phyloP scores from a whole-genome alignment of 2,797 vertebrate genomes.

The Diglossa cyanea region DNA sequence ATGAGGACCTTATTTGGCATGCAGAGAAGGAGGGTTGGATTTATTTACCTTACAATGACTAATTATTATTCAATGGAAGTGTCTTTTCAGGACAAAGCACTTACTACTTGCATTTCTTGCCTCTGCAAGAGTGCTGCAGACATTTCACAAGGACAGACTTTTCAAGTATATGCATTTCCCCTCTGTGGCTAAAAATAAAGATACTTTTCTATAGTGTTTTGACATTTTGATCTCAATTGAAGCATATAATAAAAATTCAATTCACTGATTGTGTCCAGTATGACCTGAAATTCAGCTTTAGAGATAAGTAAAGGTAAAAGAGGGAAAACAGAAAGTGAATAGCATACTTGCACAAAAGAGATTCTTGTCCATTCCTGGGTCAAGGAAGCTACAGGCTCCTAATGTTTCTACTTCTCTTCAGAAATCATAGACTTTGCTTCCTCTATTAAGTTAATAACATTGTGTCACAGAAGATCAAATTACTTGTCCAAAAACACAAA shows the following conservation, averaged over 20 bases:
- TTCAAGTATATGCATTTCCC: neutral
- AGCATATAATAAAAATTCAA: neutral
- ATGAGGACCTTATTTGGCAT: neutral
- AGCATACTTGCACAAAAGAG: neutral
- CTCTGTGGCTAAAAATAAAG: slow-evolving; percentile 2
- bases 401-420: neutral
- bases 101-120: neutral
- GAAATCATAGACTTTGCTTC: neutral
- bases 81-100: slow-evolving; percentile 7
- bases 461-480: neutral
- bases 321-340: neutral
- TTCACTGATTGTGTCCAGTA: neutral
- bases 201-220: neutral
- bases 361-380: neutral
- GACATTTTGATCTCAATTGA: neutral
- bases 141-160: neutral
- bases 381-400: neutral
- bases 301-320: neutral
- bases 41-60: neutral
- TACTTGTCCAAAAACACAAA: neutral
- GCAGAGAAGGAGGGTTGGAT: neutral
- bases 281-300: neutral
- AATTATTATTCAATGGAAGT: slow-evolving; percentile 23
- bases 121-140: neutral
- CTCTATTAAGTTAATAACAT: neutral